Percentiles rank a stretch among this genome's conserved stretches.
Evolutionary conservation across 2,888 invertebrate genomes (phyloP).

Genomic region (Agapostemon virescens): DNA sequence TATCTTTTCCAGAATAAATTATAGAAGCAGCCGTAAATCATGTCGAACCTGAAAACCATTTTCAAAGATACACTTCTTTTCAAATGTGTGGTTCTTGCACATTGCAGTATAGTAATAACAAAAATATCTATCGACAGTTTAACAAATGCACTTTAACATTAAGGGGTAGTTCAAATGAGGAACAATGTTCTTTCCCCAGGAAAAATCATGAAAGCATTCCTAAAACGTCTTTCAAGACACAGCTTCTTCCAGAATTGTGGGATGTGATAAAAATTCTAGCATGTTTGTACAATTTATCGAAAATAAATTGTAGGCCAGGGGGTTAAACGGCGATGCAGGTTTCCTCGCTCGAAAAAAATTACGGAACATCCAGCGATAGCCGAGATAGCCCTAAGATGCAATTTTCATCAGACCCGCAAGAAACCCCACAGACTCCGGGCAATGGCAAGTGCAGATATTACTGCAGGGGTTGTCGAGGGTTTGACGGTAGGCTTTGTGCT

Average conservation of each 20-base stretch:
- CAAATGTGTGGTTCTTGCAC: too few relatives aligned
- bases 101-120: not conserved
- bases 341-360: not conserved
- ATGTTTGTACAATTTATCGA: too few relatives aligned
- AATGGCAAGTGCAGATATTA: slow-evolving; percentile 47
- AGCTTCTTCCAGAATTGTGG: too few relatives aligned
- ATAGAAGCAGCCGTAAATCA: not conserved
- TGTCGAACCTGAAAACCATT: not conserved
- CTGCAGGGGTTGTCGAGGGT: slow-evolving; percentile 4
- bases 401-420: slow-evolving; percentile 19
- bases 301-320: too few relatives aligned
- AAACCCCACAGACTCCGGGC: slow-evolving; percentile 33
- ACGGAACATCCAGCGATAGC: not conserved
- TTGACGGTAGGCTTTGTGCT: slow-evolving; percentile 46
- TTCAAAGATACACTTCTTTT: not conserved
- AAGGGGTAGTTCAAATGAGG: too few relatives aligned
- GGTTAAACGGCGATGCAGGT: too few relatives aligned
- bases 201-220: too few relatives aligned
- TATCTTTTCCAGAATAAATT: not conserved
- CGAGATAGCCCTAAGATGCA: slow-evolving; percentile 10
- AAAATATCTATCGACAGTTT: not conserved
- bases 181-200: too few relatives aligned
- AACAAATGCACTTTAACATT: not conserved
- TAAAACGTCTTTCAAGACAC: too few relatives aligned
- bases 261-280: too few relatives aligned